Evolutionary conservation across 2,888 invertebrate genomes (phyloP).

Genomic region (Cacoxenus indagator): DNA sequence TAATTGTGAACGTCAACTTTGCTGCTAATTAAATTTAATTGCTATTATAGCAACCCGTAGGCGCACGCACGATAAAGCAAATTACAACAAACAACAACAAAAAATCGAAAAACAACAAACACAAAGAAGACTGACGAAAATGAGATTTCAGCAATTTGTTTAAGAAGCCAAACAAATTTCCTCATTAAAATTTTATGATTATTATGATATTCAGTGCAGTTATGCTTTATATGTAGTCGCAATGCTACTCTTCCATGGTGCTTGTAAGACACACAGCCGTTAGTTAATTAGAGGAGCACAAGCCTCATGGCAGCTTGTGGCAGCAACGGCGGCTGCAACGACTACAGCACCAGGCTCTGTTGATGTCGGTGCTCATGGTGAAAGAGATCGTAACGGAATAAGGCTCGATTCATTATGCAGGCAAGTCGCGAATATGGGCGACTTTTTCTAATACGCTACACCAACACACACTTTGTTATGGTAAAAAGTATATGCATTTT

Average conservation of each 20-base stretch:
- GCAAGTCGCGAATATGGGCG: background rate
- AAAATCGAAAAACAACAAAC: background rate
- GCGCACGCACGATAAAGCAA: background rate
- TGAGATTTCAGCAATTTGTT: slow-evolving; percentile 2
- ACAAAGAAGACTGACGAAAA: background rate
- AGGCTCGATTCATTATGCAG: background rate
- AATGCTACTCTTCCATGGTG: background rate
- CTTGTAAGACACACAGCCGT: slow-evolving; percentile 3
- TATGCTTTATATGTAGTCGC: slow-evolving; percentile 5
- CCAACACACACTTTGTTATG: no score
- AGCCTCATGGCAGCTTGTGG: background rate
- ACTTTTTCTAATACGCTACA: no score
- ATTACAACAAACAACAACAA: background rate
- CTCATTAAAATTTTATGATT: slow-evolving; percentile 20
- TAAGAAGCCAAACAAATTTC: background rate
- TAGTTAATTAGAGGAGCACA: slow-evolving; percentile 13
- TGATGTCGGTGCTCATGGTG: no score
- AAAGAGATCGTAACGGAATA: background rate
- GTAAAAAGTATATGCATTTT: no score
- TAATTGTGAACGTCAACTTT: background rate
- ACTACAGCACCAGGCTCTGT: background rate
- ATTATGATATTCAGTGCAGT: slow-evolving; percentile 14
- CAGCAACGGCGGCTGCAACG: background rate
- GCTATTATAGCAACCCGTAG: slow-evolving; percentile 53
- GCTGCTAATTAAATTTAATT: slow-evolving; percentile 57